Percentiles rank a stretch among this genome's conserved stretches.
Evolutionary conservation across 2,888 invertebrate species (phyloP).

Genomic region (Isoperla grammatica): DNA sequence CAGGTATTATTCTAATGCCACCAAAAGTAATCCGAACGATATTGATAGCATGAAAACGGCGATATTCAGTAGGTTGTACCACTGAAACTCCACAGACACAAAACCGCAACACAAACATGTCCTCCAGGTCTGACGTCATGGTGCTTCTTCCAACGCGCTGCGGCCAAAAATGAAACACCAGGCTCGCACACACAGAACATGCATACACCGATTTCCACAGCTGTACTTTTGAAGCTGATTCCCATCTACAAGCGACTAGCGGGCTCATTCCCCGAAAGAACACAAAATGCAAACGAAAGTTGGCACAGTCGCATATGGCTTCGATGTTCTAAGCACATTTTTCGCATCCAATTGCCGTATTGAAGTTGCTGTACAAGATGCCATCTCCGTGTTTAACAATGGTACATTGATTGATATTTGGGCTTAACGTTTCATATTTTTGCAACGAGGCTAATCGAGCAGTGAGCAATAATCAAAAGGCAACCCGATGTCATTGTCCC

Average conservation of each 20-base stretch:
- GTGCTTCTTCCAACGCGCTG: constrained; percentile 30
- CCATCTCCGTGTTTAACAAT: too few species aligned
- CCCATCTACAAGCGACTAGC: constrained; percentile 23
- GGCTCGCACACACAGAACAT: constrained; percentile 12
- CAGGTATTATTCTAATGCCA: too few species aligned
- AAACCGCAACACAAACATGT: constrained; percentile 32
- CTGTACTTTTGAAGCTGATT: constrained; percentile 16
- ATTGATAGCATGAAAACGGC: constrained; percentile 29
- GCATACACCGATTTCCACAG: constrained; percentile 12
- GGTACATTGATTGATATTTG: too few species aligned
- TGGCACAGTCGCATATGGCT: constrained; percentile 26
- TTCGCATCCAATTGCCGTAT: background rate
- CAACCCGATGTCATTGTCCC: too few species aligned
- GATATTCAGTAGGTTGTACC: constrained; percentile 33
- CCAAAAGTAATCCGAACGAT: constrained; percentile 23
- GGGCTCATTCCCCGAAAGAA: constrained; percentile 13
- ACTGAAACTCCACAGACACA: constrained; percentile 33
- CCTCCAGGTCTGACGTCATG: constrained; percentile 28
- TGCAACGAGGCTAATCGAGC: too few species aligned
- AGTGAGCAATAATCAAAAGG: too few species aligned
- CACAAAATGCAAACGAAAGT: constrained; percentile 27
- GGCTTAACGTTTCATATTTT: too few species aligned
- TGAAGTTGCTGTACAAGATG: background rate
- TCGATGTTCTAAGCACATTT: background rate
- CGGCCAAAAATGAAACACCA: constrained; percentile 16